phyloP scores from a whole-genome alignment of 2,888 invertebrate species.

The Archips xylosteana region DNA sequence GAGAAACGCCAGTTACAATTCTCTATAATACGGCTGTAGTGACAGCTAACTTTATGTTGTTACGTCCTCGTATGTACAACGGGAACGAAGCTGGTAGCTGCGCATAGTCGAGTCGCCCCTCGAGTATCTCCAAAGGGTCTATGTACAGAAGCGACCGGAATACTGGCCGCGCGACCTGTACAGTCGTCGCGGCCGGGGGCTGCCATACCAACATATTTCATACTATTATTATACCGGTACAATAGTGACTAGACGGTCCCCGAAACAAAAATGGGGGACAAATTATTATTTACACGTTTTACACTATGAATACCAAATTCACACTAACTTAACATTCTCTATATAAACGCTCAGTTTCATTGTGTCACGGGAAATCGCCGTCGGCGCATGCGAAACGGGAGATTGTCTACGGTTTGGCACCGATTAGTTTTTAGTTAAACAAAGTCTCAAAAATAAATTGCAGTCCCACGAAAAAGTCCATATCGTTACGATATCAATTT shows the following conservation, averaged over 20 bases:
- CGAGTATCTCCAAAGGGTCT: slow-evolving; percentile 52
- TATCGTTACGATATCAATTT: slow-evolving; percentile 65
- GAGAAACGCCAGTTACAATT: slow-evolving; percentile 65
- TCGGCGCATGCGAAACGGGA: slow-evolving; percentile 57
- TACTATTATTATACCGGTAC: slow-evolving; percentile 60
- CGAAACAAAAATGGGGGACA: slow-evolving; percentile 60
- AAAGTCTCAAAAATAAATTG: slow-evolving; percentile 70
- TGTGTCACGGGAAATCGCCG: slow-evolving; percentile 57
- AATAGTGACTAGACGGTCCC: slow-evolving; percentile 80
- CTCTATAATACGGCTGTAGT: slow-evolving; percentile 63
- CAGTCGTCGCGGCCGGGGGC: slow-evolving; percentile 44
- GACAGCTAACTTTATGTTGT: slow-evolving; percentile 21
- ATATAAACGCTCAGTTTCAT: slow-evolving; percentile 52
- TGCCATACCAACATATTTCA: slow-evolving; percentile 46
- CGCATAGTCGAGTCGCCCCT: slow-evolving; percentile 51
- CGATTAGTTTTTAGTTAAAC: slow-evolving; percentile 55
- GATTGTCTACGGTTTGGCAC: slow-evolving; percentile 60
- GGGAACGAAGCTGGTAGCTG: slow-evolving; percentile 19
- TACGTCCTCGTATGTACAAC: slow-evolving; percentile 28
- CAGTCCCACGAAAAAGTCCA: slow-evolving; percentile 62
- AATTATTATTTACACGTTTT: slow-evolving; percentile 71
- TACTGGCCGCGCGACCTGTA: slow-evolving; percentile 30
- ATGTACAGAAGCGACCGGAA: slow-evolving; percentile 31
- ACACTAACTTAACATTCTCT: slow-evolving; percentile 71
- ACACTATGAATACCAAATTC: slow-evolving; percentile 74